Percentiles rank a stretch among this genome's conserved stretches.
Conservation (phyloP, 2,797 vertebrate genomes). For the Cirrhinus molitorella region DNA sequence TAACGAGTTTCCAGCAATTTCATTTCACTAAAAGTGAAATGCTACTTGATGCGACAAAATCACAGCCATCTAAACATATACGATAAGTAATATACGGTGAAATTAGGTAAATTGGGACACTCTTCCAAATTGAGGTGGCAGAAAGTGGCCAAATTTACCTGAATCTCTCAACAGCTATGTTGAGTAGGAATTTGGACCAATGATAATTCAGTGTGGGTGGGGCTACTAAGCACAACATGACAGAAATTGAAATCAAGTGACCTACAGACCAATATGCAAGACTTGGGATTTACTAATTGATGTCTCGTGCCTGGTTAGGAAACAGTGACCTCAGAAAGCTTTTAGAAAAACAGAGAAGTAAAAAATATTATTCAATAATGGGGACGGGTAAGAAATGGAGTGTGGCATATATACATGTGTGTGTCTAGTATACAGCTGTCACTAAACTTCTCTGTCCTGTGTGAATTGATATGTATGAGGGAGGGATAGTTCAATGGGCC, state of each 20-base stretch:
- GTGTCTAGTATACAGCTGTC: constrained; percentile 56
- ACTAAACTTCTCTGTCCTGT: constrained; percentile 59
- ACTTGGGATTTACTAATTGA: neutral
- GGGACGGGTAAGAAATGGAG: constrained; percentile 40
- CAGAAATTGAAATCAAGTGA: neutral
- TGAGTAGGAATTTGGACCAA: neutral
- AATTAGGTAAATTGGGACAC: neutral
- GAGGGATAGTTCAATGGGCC: constrained; percentile 56
- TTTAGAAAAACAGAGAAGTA: constrained; percentile 14
- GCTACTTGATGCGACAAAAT: constrained; percentile 17
- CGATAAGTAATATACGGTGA: neutral
- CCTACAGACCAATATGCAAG: neutral
- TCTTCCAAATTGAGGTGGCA: neutral
- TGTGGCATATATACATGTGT: constrained; percentile 9
- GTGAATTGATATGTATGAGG: constrained; percentile 37
- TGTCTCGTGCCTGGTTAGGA: constrained; percentile 7
- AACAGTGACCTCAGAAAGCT: constrained; percentile 17
- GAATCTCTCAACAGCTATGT: constrained; percentile 4
- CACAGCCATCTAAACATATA: constrained; percentile 10
- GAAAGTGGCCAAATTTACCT: constrained; percentile 6
- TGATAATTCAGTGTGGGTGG: neutral
- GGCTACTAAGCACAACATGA: neutral
- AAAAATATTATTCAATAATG: constrained; percentile 36
- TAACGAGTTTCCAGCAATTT: neutral
- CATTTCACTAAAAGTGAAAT: neutral